Evolutionary conservation across 2,797 vertebrate species (phyloP), one percentile per base, ranked within the genome.

Genomic region (Lithobates sylvaticus): DNA sequence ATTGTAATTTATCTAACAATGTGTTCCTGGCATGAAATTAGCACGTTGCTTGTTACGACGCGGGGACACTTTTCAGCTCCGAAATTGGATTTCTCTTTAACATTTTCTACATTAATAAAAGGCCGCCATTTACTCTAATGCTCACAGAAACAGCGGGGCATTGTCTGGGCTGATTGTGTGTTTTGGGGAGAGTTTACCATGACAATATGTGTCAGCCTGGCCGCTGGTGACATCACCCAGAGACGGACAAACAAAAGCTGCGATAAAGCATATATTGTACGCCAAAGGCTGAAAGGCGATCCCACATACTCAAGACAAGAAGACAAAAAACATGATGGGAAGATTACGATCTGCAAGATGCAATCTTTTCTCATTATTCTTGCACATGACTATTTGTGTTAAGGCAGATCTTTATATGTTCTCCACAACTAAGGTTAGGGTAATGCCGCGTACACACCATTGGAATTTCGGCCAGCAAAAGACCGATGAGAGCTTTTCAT

Each of bases 61-160:
- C 76, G 18, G 70, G 61, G 86, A 58, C 69, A 84, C 81, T 84
- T 87, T 79, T 84, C 76, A 75, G 70, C 65, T 75, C 71, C 5
- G 50, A 87, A 87, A 87, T 84, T 87, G 81, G 81, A 87, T 87
- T 87, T 87, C 86, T 75, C 70, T 87, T 84, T 87, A 84, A 83
- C 76, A 84, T 87, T 87, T 54, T 81, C 72, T 83, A 84, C 76
- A 54, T 87, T 84, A 87, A 87, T 87, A 87, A 87, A n/a, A 84
- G 81, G 76, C 54, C 61, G 47, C 58, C 81, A 75, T 87, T 87
- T 87, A 79, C 75, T 70, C 65, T 58, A 58, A 73, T 42, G 50
- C 69, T 78, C 81, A 76, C 61, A 44, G 73, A 76, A 84, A 84
- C 76, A 84, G 70, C 61, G 21, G 81, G 81, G 10, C 42, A 84